Evolutionary conservation across 2,888 invertebrate species (phyloP).

Genomic region (Cecidostiba fungosa): DNA sequence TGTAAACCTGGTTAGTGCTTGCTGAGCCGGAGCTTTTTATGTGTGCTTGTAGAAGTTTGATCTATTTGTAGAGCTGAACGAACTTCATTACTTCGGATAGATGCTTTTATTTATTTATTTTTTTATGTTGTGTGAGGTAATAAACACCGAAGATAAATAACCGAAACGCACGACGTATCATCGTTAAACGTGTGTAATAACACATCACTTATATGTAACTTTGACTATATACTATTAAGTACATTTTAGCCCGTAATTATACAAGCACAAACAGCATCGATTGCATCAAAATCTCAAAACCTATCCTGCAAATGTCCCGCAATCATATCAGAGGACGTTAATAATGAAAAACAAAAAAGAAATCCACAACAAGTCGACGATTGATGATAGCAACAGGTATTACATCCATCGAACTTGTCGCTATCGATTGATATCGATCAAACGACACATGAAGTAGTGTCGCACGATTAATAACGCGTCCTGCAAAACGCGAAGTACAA

Average conservation of each 20-base stretch:
- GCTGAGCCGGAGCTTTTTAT: neutral
- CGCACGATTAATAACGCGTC: slow-evolving; percentile 51
- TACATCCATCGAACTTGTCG: slow-evolving; percentile 15
- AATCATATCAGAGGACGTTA: too few species aligned
- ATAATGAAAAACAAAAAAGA: too few species aligned
- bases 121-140: neutral
- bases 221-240: neutral
- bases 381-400: slow-evolving; percentile 10
- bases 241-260: neutral
- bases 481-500: slow-evolving; percentile 18
- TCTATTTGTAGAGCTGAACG: neutral
- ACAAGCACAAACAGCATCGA: neutral
- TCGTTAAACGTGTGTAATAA: neutral
- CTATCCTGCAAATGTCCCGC: neutral
- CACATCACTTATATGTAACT: neutral
- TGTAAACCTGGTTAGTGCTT: neutral
- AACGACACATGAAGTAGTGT: neutral
- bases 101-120: neutral
- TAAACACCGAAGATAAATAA: neutral
- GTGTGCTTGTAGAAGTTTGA: neutral
- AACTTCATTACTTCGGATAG: too few species aligned
- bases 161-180: too few species aligned
- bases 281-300: slow-evolving; percentile 11
- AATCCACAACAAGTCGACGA: slow-evolving; percentile 5
- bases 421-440: slow-evolving; percentile 42